Evolutionary conservation across 1,140 invertebrate species (phyloP).

Genomic region (Listronotus bonariensis): DNA sequence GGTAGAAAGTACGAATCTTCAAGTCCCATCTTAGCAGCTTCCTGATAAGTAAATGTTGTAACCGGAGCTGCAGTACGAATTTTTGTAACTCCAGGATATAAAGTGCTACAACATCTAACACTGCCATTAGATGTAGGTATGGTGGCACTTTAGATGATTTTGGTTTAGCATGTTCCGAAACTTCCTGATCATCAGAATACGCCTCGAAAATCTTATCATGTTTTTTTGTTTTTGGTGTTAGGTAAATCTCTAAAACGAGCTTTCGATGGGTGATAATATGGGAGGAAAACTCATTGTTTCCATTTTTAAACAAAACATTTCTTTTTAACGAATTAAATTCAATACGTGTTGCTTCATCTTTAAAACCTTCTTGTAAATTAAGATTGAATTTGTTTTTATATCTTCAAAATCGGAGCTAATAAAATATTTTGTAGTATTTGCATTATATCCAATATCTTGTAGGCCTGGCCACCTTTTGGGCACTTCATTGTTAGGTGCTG

Average conservation of each 20-base stretch:
- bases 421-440: conserved; percentile 36
- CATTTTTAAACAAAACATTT: conserved; percentile 37
- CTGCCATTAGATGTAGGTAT: conserved; percentile 47
- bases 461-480: conserved; percentile 43
- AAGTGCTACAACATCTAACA: conserved; percentile 41
- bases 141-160: conserved; percentile 9
- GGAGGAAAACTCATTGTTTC: conserved; percentile 31
- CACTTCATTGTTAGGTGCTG: conserved; percentile 9
- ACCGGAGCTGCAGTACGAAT: conserved; percentile 41
- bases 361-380: conserved; percentile 33
- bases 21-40: conserved; percentile 42
- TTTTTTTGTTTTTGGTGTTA: conserved; percentile 30
- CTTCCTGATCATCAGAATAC: conserved; percentile 18
- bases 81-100: conserved; percentile 47
- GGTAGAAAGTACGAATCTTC: conserved; percentile 47
- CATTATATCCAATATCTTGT: conserved; percentile 29
- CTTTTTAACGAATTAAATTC: conserved; percentile 45
- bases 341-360: conserved; percentile 26
- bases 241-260: conserved; percentile 43
- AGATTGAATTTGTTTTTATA: conserved; percentile 26
- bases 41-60: conserved; percentile 44
- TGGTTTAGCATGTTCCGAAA: neutral
- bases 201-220: conserved; percentile 1
- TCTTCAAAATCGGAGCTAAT: conserved; percentile 32
- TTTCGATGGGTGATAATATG: conserved; percentile 37